phyloP scores from a whole-genome alignment of 2,113 vertebrate genomes.

The Geococcyx californianus region DNA sequence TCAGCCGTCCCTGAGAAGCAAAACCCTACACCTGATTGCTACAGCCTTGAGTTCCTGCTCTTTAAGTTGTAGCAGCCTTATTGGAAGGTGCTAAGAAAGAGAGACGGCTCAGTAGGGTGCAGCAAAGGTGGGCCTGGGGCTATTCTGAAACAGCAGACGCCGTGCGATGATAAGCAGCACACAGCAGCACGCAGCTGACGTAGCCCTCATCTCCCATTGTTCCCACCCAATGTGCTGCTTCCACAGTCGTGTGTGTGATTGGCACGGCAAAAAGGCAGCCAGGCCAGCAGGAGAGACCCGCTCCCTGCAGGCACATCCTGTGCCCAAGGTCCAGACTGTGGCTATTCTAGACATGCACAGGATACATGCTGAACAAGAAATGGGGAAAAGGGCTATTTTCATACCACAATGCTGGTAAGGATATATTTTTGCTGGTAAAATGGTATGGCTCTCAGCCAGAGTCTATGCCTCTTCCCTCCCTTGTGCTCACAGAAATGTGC shows the following conservation, averaged over 20 bases:
- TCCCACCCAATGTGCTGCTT: background rate
- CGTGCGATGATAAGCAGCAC: too few relatives aligned
- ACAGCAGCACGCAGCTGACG: background rate
- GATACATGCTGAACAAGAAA: background rate
- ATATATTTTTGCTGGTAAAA: background rate
- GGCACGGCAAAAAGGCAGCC: background rate
- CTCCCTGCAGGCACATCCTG: background rate
- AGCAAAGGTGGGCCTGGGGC: background rate
- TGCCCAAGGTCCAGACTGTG: background rate
- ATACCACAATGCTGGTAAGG: background rate
- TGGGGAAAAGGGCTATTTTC: background rate
- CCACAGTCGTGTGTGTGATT: background rate
- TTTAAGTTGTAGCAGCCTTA: background rate
- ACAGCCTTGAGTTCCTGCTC: background rate
- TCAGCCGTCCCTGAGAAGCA: background rate
- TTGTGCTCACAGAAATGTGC: background rate
- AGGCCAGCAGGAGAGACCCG: background rate
- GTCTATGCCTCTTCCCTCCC: background rate
- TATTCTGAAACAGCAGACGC: background rate
- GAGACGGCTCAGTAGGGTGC: background rate
- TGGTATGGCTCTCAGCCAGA: background rate
- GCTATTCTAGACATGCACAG: background rate
- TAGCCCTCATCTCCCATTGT: background rate
- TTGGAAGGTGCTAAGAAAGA: background rate
- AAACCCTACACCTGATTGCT: rapidly evolving